Evolutionary conservation across 1,140 invertebrate genomes (phyloP), one percentile per base, ranked within the genome.

Genomic region (Ceratina calcarata): DNA sequence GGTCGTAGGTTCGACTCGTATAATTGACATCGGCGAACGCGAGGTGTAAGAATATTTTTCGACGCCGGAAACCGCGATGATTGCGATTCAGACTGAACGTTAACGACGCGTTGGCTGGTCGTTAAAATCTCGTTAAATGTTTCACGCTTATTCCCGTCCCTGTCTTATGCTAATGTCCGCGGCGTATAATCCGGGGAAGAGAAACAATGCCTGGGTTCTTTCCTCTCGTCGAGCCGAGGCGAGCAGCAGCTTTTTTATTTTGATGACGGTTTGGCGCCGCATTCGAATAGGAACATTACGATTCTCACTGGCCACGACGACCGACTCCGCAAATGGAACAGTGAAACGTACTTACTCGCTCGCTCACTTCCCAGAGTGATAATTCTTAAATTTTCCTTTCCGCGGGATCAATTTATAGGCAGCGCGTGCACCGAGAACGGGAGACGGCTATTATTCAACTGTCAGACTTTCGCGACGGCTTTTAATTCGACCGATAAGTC

Each of bases 61-160:
- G 60, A 70, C 18, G 75, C 24, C 37, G 57, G 61, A 55, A 70
- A 71, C 57, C 75, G 22, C 72, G 64, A 68, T 60, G 65, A 78
- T 51, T 70, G 53, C 72, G 74, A 72, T 57, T 57, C 64, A 62
- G 53, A 6, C 10, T n/a, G 24, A 24, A 61, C 69, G 71, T 71
- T 82, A 85, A 78, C 75, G 79, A 24, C 61, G 49, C 18, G 16
- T 55, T 16, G 22, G 49, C 24, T 58, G 80, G 22, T 75, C 78
- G 73, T 85, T 85, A 85, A 81, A 85, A 81, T 81, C 73, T 78
- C 84, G 80, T 85, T 84, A 85, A 81, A 60, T 78, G 75, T 78
- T 67, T 53, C 53, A 16, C 55, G 82, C 64, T n/a, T 55, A 45
- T 45, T 66, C 66, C 60, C 27, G 65, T 77, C 58, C 58, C 78